Percentiles rank a stretch among this genome's conserved stretches.
These are phyloP conservation scores for Chaetophractus vellerosus DNA, from an alignment of 2,797 vertebrate genomes.

Conservation along the genomic window DNA sequence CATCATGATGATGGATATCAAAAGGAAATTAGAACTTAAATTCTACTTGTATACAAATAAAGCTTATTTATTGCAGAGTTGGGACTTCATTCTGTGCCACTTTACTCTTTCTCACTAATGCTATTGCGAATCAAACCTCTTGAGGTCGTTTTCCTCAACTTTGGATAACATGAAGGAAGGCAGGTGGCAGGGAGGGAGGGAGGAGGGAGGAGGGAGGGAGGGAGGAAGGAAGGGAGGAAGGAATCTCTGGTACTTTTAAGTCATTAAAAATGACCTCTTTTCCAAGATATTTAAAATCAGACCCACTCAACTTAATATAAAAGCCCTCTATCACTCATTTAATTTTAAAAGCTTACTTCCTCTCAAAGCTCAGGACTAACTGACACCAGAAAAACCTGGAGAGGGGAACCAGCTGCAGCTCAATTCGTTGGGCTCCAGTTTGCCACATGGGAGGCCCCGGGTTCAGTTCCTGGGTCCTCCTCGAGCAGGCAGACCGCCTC, in stretches of 20 bases:
- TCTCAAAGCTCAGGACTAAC: not conserved
- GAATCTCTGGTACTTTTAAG: not conserved
- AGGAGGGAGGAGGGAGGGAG: not conserved
- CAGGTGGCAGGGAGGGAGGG: not conserved
- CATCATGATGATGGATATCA: not conserved
- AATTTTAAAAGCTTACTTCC: not conserved
- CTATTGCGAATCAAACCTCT: not conserved
- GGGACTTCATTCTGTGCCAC: not conserved
- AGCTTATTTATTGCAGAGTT: not conserved
- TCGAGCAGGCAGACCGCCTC: no score
- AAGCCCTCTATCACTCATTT: not conserved
- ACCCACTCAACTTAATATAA: not conserved
- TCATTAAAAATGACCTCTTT: not conserved
- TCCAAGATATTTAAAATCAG: not conserved
- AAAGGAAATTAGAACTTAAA: not conserved
- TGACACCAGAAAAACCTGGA: not conserved
- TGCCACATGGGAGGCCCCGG: no score
- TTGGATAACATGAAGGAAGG: not conserved
- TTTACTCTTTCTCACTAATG: not conserved
- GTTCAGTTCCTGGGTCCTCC: no score
- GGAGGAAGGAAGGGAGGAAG: no score
- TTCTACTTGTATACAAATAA: not conserved
- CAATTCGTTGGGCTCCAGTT: no score
- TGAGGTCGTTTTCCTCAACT: not conserved
- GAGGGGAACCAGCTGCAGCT: no score